phyloP scores from a whole-genome alignment of 2,797 vertebrate species.

The Oreochromis mossambicus region DNA sequence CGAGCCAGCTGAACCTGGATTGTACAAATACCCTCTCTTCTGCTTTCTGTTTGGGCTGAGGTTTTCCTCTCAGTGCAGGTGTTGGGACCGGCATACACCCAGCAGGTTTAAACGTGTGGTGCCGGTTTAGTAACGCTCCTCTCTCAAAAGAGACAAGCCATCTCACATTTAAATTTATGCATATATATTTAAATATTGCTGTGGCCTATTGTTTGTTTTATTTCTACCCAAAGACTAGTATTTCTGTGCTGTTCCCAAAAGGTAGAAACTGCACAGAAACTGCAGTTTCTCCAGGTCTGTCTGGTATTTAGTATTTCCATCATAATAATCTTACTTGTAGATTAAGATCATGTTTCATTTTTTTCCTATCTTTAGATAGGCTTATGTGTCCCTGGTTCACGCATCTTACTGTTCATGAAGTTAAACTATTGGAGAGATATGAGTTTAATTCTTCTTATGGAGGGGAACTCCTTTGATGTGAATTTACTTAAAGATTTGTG shows the following conservation, averaged over 20 bases:
- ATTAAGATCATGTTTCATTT: neutral
- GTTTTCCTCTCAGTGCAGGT: neutral
- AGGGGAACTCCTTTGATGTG: neutral
- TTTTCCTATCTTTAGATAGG: neutral
- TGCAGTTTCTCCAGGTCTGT: neutral
- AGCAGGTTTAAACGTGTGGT: neutral
- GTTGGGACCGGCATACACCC: neutral
- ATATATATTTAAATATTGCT: neutral
- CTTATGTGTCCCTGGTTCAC: neutral
- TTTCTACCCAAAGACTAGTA: neutral
- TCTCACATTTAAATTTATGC: neutral
- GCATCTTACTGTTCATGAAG: neutral
- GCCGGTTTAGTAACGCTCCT: neutral
- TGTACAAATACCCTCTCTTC: neutral
- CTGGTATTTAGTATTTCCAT: neutral
- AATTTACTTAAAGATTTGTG: neutral
- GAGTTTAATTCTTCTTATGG: neutral
- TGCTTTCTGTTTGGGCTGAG: neutral
- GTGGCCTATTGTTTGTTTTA: neutral
- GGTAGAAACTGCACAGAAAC: neutral
- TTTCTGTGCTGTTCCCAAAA: neutral
- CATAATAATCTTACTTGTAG: neutral
- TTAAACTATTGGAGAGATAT: neutral
- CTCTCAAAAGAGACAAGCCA: neutral
- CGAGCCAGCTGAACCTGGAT: neutral